Percentiles rank a stretch among this genome's conserved stretches.
Conservation (phyloP, 2,888 invertebrate species). For the Cordilura impudica region DNA sequence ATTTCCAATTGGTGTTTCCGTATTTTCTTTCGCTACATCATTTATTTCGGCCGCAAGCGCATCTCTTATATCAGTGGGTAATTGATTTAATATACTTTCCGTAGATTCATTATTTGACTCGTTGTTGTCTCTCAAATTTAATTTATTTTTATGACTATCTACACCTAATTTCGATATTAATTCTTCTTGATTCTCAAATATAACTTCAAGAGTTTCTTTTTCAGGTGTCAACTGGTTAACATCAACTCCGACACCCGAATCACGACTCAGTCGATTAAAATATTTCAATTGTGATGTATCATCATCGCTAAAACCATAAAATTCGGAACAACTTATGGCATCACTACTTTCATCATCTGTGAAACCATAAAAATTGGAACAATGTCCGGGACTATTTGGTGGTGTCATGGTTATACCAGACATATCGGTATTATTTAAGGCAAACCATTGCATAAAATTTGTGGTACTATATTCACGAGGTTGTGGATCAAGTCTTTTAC, state of each 20-base stretch:
- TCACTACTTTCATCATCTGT: constrained; percentile 45
- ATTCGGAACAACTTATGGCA: constrained; percentile 50
- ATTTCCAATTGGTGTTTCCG: neutral
- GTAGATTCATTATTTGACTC: constrained; percentile 19
- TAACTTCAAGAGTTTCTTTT: constrained; percentile 32
- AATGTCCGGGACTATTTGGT: constrained; percentile 54
- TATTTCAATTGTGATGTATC: constrained; percentile 22
- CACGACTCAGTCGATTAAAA: constrained; percentile 65
- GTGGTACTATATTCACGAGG: neutral
- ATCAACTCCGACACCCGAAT: constrained; percentile 69
- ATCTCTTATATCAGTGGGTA: constrained; percentile 23
- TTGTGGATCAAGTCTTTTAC: constrained; percentile 17
- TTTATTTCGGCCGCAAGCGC: constrained; percentile 34
- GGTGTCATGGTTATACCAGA: constrained; percentile 59
- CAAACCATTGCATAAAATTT: constrained; percentile 48
- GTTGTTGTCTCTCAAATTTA: neutral
- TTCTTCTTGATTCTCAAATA: constrained; percentile 32
- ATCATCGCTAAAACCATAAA: constrained; percentile 62
- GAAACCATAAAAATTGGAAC: constrained; percentile 67
- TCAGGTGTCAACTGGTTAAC: constrained; percentile 30
- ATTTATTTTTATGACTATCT: neutral
- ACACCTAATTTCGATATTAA: neutral
- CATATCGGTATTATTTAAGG: constrained; percentile 57
- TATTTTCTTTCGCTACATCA: neutral
- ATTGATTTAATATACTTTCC: constrained; percentile 21